phyloP scores from a whole-genome alignment of 2,888 invertebrate genomes.

The Spisula subtruncata region DNA sequence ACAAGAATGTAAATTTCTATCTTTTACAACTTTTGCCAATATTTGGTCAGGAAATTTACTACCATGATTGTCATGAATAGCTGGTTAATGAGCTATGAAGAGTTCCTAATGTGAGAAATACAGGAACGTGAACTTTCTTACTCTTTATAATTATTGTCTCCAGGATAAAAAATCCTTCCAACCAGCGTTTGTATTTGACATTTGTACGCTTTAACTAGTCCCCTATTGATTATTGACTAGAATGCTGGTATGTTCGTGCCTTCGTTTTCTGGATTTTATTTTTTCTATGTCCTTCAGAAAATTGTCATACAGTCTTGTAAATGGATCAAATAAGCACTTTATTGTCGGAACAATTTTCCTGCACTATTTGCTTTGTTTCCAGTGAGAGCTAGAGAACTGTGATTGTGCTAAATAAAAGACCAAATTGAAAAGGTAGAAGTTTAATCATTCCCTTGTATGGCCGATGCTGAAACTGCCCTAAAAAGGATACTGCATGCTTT shows the following conservation, averaged over 20 bases:
- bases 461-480: too few species aligned
- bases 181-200: constrained; percentile 24
- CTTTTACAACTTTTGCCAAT: constrained; percentile 34
- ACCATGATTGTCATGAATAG: constrained; percentile 57
- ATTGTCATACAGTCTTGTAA: background rate
- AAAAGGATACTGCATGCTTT: too few species aligned
- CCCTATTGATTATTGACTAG: constrained; percentile 21
- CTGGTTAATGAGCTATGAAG: constrained; percentile 56
- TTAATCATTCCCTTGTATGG: too few species aligned
- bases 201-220: background rate
- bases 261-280: background rate
- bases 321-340: too few species aligned
- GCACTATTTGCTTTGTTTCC: too few species aligned
- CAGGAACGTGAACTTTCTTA: constrained; percentile 8
- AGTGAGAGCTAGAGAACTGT: too few species aligned
- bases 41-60: constrained; percentile 41
- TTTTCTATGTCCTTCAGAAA: background rate
- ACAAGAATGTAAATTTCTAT: constrained; percentile 48
- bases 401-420: too few species aligned
- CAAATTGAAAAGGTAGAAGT: too few species aligned
- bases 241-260: background rate
- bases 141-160: constrained; percentile 29
- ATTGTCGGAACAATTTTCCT: background rate
- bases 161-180: constrained; percentile 13
- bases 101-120: constrained; percentile 39